phyloP scores from a whole-genome alignment of 1,140 invertebrate species.

The Araneus ventricosus region DNA sequence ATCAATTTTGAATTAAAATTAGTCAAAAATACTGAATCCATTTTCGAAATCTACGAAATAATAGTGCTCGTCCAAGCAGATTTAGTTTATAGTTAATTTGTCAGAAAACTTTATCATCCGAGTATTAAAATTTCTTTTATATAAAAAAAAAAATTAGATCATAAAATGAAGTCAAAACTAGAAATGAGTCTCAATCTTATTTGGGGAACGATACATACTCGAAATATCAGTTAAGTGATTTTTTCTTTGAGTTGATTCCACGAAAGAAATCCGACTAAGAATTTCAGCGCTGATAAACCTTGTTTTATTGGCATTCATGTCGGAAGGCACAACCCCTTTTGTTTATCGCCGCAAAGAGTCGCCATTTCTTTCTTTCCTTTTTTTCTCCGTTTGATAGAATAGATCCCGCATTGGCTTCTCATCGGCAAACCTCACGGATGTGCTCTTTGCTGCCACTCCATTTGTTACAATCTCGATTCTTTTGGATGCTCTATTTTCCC shows the following conservation, averaged over 20 bases:
- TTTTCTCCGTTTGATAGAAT: neutral
- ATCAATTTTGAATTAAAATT: no score
- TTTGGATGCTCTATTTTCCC: constrained; percentile 32
- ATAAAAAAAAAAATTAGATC: no score
- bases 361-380: neutral
- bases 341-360: constrained; percentile 16
- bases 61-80: no score
- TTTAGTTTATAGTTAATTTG: no score
- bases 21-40: no score
- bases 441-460: constrained; percentile 8
- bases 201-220: no score
- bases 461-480: constrained; percentile 52
- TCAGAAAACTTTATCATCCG: no score
- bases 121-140: no score
- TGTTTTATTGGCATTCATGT: constrained; percentile 26
- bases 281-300: neutral
- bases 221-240: no score
- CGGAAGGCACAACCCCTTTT: neutral
- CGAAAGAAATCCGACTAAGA: neutral
- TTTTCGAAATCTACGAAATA: no score
- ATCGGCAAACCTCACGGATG: constrained; percentile 3
- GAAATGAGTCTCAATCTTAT: no score
- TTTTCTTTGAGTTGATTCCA: neutral
- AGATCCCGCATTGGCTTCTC: constrained; percentile 1
- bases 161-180: no score